A percentile compares a stretch with the other conserved stretches of the same genome.
Conservation (phyloP, 2,888 invertebrate genomes). For the Stramonita haemastoma region DNA sequence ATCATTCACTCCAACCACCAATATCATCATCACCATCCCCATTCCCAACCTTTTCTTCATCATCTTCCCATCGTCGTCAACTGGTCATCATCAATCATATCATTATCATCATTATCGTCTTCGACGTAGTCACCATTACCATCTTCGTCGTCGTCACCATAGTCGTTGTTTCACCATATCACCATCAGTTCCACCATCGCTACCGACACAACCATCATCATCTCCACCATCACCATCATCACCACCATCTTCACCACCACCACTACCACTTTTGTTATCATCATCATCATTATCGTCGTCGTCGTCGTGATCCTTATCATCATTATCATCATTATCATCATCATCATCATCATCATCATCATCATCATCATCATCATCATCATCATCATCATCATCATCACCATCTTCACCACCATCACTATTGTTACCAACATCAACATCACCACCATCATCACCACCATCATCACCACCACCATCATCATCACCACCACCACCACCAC, state of each 20-base stretch:
- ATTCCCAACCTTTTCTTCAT: too few relatives aligned
- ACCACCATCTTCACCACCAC: not conserved
- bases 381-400: not conserved
- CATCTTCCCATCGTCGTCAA: too few relatives aligned
- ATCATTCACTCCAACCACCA: too few relatives aligned
- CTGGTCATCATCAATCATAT: too few relatives aligned
- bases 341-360: constrained; percentile 20
- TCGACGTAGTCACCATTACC: too few relatives aligned
- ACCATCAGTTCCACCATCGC: too few relatives aligned
- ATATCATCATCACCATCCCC: too few relatives aligned
- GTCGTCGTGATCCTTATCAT: not conserved
- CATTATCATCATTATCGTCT: too few relatives aligned
- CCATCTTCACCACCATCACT: too few relatives aligned
- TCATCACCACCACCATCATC: not conserved
- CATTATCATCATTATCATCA: constrained; percentile 2
- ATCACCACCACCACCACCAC: not conserved
- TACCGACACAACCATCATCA: not conserved
- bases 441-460: not conserved
- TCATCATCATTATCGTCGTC: not conserved
- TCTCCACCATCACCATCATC: not conserved
- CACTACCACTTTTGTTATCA: not conserved
- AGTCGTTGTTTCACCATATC: too few relatives aligned
- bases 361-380: not conserved
- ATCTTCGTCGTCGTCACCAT: too few relatives aligned
- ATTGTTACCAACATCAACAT: not conserved